A percentile compares a stretch with the other conserved stretches of the same genome.
phyloP scores from a whole-genome alignment of 1,140 invertebrate species.

The Limonius californicus region DNA sequence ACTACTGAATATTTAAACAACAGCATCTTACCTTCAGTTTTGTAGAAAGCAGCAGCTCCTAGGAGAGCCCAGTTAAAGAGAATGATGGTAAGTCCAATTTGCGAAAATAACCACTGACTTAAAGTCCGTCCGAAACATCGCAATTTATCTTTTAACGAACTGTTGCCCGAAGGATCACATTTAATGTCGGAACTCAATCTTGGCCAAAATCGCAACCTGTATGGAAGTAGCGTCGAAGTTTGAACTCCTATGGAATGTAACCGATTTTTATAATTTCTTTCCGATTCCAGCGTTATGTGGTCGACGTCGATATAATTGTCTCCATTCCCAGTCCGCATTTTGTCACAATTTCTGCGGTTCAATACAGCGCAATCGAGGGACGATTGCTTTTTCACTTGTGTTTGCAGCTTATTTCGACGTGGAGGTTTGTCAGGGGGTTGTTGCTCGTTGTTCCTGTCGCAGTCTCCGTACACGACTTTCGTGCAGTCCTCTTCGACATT shows the following conservation, averaged over 20 bases:
- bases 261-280: conserved; percentile 31
- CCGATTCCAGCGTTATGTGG: conserved; percentile 40
- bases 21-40: conserved; percentile 55
- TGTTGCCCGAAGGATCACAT: conserved; percentile 31
- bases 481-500: conserved; percentile 20
- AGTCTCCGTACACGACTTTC: not conserved
- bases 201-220: conserved; percentile 51
- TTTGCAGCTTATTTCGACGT: not conserved
- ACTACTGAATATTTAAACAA: too few relatives aligned
- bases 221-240: conserved; percentile 47
- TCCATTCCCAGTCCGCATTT: conserved; percentile 36
- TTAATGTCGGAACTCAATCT: conserved; percentile 41
- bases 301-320: conserved; percentile 40
- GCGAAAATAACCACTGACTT: conserved; percentile 47
- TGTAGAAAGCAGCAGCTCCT: conserved; percentile 55
- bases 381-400: conserved; percentile 21
- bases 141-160: conserved; percentile 30
- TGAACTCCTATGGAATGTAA: conserved; percentile 44
- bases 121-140: conserved; percentile 33
- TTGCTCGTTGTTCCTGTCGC: not conserved
- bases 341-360: conserved; percentile 22
- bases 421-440: conserved; percentile 4
- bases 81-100: conserved; percentile 51
- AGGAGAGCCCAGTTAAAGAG: conserved; percentile 54
- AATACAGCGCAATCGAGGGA: not conserved